Evolutionary conservation across 2,888 invertebrate genomes (phyloP), one percentile per base, ranked within the genome.

Genomic region (Acholoe squamosa): DNA sequence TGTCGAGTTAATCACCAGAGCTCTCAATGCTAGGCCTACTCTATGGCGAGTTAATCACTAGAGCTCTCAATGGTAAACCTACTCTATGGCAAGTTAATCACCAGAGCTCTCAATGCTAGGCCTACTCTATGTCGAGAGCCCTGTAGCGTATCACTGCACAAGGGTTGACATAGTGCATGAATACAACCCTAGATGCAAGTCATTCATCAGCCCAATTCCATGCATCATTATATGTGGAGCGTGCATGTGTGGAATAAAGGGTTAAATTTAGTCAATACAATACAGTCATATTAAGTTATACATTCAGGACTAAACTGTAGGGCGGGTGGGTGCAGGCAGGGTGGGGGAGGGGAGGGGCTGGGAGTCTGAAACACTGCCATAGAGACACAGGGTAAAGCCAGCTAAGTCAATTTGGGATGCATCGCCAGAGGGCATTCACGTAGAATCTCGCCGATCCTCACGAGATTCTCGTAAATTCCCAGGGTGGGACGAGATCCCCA

Each of bases 321-420:
- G 10, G 76, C 28, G 76, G 76, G 16, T 16, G 80, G 77, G 77
- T n/a, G n/a, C 12, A 77, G 33, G 77, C 31, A 77, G n/a, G 77
- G 33, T 5, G 71, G 25, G 71, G 71, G 7, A 25, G 71, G 25
- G 3, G 61, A 31, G 76, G 28, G 76, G 61, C 61, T n/a, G 61
- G 19, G 54, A 19, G 22, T 61, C n/a, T 61, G 61, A 61, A 61
- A 61, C 61, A 61, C 61, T 61, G 61, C 61, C 61, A 14, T 43
- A 43, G 5, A n/a, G 61, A 61, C 19, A 61, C 61, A 28, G 28
- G 71, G 71, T 71, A 71, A 71, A 5, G 71, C 28, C 14, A 22
- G 28, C 71, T 71, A 71, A 71, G 14, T 71, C 71, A 71, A 71
- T 71, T 71, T 71, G 71, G 22, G 19, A n/a, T 71, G 31, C 71